Evolutionary conservation across 1,140 invertebrate genomes (phyloP).

Genomic region (Schmidtea mediterranea): DNA sequence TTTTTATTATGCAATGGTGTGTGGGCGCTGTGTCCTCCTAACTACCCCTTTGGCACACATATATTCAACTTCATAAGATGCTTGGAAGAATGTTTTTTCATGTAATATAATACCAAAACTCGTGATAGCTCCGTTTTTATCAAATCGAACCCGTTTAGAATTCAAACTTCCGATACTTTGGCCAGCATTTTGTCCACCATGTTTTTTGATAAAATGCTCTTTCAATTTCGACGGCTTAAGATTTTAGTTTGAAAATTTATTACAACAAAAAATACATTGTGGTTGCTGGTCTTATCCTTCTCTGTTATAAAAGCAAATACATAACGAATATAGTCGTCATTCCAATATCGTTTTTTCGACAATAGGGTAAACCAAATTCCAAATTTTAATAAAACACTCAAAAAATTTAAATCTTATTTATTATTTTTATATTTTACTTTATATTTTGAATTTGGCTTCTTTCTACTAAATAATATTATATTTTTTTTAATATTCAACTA

Average conservation of each 20-base stretch:
- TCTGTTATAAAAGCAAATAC: background rate
- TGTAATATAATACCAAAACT: background rate
- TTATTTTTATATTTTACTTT: too few relatives aligned
- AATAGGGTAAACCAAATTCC: too few relatives aligned
- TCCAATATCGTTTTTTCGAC: background rate
- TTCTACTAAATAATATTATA: too few relatives aligned
- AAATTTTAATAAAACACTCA: too few relatives aligned
- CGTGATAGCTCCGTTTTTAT: background rate
- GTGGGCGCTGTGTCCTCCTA: too few relatives aligned
- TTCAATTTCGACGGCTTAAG: slow-evolving; percentile 1
- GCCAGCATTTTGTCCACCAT: background rate
- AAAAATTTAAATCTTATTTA: too few relatives aligned
- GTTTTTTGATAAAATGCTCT: background rate
- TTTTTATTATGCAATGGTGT: too few relatives aligned
- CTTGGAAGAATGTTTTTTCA: background rate
- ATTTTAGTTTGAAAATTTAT: background rate
- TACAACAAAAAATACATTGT: background rate
- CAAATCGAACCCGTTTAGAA: background rate
- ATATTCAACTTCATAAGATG: background rate
- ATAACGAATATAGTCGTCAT: slow-evolving; percentile 1
- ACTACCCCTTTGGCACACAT: background rate
- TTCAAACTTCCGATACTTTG: background rate
- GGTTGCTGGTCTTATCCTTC: background rate
- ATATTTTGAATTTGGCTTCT: too few relatives aligned
- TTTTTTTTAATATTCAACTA: too few relatives aligned